Evolutionary conservation across 2,113 vertebrate species (phyloP).

Genomic region (Dryoscopus gambensis): DNA sequence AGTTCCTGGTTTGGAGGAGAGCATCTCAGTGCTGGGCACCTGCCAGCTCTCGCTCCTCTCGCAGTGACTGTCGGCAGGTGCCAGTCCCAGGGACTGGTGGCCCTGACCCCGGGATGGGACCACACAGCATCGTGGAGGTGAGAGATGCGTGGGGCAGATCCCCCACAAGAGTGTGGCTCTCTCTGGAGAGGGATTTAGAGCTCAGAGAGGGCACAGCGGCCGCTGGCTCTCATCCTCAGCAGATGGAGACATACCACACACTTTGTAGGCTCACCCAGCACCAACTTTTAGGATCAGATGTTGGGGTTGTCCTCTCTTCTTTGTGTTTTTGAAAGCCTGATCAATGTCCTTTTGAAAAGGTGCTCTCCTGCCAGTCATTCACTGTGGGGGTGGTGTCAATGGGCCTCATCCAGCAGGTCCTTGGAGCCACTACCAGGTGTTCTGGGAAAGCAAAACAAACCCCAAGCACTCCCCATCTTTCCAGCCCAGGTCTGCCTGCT

Average conservation of each 20-base stretch:
- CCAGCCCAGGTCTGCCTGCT: background rate
- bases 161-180: background rate
- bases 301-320: background rate
- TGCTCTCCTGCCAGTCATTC: rapidly evolving
- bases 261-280: background rate
- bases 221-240: background rate
- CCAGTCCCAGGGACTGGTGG: background rate
- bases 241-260: conserved; percentile 34
- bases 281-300: background rate
- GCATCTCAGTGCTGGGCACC: background rate
- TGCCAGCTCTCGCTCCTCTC: background rate
- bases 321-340: background rate
- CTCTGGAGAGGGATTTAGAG: background rate
- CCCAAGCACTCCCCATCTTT: background rate
- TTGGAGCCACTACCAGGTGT: rapidly evolving
- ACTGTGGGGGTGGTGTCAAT: background rate
- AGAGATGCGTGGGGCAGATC: background rate
- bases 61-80: rapidly evolving
- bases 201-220: background rate
- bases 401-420: background rate
- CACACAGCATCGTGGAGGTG: rapidly evolving
- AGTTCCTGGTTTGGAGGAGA: background rate
- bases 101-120: background rate
- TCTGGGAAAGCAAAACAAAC: background rate
- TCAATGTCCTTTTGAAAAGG: background rate